Percentiles rank a stretch among this genome's conserved stretches.
These are phyloP conservation scores for Rhogogaster chlorosoma DNA, from an alignment of 2,888 invertebrate species.

Conservation along the genomic window DNA sequence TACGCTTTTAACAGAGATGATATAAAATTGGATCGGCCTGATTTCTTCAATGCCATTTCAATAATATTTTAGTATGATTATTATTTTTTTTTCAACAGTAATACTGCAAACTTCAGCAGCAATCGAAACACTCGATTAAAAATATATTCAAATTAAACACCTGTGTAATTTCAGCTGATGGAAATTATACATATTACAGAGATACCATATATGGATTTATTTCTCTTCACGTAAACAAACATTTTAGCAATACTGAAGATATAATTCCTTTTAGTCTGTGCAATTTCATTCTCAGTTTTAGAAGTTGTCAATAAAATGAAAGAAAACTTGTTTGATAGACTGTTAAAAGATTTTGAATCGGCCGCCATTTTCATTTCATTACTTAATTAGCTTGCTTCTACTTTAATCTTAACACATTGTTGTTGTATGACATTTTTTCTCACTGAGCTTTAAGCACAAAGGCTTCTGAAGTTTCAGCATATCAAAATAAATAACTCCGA, in stretches of 20 bases:
- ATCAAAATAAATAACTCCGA: background rate
- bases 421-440: constrained; percentile 10
- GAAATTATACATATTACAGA: background rate
- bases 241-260: background rate
- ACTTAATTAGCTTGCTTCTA: background rate
- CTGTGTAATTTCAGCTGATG: background rate
- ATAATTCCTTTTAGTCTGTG: background rate
- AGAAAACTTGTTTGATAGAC: background rate
- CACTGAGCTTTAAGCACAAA: constrained; percentile 1
- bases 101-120: background rate
- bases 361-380: background rate
- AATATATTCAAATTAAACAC: background rate
- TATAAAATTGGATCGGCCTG: background rate
- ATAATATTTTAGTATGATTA: background rate
- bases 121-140: background rate
- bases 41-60: background rate
- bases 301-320: background rate
- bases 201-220: constrained; percentile 13
- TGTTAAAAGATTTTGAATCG: background rate
- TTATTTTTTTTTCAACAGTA: background rate
- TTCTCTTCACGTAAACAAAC: background rate
- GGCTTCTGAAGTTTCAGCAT: background rate
- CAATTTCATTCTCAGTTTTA: background rate
- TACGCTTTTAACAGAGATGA: background rate
- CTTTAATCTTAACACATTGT: constrained; percentile 37